Percentiles rank a stretch among this genome's conserved stretches.
These are phyloP conservation scores for Idaea straminata DNA, from an alignment of 2,888 invertebrate genomes.

Conservation along the genomic window DNA sequence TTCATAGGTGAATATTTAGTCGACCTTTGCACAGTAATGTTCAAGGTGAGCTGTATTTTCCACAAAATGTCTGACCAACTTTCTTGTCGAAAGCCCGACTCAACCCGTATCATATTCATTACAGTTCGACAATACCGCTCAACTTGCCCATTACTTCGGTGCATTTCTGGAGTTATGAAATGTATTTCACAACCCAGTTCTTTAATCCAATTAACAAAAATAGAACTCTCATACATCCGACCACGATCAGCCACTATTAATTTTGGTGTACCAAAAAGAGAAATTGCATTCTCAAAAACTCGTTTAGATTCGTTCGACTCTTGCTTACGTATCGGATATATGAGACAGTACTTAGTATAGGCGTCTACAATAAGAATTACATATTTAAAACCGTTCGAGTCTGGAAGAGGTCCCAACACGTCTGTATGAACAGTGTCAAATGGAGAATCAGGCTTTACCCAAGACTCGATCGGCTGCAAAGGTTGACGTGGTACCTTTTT, in stretches of 20 bases:
- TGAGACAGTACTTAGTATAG: constrained; percentile 28
- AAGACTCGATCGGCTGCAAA: constrained; percentile 3
- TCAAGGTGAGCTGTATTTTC: constrained; percentile 22
- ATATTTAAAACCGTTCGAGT: too few relatives aligned
- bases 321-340: constrained; percentile 27
- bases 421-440: not conserved
- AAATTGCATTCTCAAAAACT: constrained; percentile 14
- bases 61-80: constrained; percentile 19
- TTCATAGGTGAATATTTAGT: constrained; percentile 23
- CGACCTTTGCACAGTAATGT: constrained; percentile 24
- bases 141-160: constrained; percentile 23
- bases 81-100: not conserved
- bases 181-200: constrained; percentile 24
- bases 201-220: constrained; percentile 18
- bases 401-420: too few relatives aligned
- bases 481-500: constrained; percentile 18
- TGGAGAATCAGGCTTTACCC: constrained; percentile 1
- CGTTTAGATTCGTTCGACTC: constrained; percentile 26
- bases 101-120: constrained; percentile 22
- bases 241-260: constrained; percentile 28
- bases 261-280: constrained; percentile 27
- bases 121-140: constrained; percentile 21
- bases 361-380: too few relatives aligned
- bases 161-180: constrained; percentile 32
- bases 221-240: constrained; percentile 26